phyloP scores from a whole-genome alignment of 1,140 invertebrate species.

The Drosophila guanche region DNA sequence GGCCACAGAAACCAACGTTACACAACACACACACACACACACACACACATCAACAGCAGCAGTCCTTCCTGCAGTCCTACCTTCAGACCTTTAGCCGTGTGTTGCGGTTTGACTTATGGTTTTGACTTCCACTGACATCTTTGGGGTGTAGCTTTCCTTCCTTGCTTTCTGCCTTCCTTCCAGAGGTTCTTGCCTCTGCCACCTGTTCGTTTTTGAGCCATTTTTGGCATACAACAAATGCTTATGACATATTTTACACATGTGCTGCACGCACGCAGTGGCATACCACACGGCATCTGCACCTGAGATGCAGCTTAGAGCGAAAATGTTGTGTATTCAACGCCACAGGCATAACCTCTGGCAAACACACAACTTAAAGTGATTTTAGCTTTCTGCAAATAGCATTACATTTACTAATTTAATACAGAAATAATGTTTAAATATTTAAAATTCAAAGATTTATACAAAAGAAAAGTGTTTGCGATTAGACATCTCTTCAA shows the following conservation, averaged over 20 bases:
- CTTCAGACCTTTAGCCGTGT: constrained; percentile 44
- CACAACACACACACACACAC: constrained; percentile 17
- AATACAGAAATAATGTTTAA: no score
- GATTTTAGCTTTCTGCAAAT: no score
- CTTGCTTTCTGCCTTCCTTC: background rate
- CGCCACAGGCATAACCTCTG: background rate
- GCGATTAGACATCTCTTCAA: no score
- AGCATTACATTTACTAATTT: no score
- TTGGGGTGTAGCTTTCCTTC: no score
- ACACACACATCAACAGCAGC: constrained; percentile 15
- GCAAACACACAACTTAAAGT: background rate
- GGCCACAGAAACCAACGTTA: constrained; percentile 15
- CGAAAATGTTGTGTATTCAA: constrained; percentile 11
- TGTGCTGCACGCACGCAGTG: constrained; percentile 51
- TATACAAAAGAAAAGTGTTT: no score
- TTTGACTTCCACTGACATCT: constrained; percentile 60
- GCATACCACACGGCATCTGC: no score
- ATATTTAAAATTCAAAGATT: no score
- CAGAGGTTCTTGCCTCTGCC: constrained; percentile 32
- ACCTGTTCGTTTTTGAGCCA: constrained; percentile 26
- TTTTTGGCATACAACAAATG: constrained; percentile 59
- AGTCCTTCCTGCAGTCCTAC: no score
- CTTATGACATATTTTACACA: constrained; percentile 70
- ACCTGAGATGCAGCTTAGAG: background rate
- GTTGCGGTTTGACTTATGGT: constrained; percentile 70